Percentiles rank a stretch among this genome's conserved stretches.
Conservation (phyloP, 2,797 vertebrate species). For the Crenichthys baileyi region DNA sequence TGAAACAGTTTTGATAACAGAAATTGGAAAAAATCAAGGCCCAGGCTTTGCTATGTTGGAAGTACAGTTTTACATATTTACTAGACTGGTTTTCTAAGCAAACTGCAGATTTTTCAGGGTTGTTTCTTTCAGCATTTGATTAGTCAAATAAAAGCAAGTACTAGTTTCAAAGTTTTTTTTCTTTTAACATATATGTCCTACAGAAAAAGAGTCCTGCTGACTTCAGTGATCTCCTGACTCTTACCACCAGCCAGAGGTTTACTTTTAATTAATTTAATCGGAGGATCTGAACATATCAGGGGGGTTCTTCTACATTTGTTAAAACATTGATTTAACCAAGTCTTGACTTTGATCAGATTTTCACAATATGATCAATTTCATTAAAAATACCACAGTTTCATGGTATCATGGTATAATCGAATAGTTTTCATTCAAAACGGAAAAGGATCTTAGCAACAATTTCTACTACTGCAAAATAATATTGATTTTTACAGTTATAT, state of each 20-base stretch:
- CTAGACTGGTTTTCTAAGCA: background rate
- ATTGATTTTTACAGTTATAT: no score
- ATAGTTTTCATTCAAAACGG: background rate
- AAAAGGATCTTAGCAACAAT: background rate
- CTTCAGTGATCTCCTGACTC: background rate
- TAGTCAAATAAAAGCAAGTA: background rate
- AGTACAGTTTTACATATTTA: background rate
- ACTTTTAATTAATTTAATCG: background rate
- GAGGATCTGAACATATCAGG: background rate
- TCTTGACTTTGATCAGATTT: background rate
- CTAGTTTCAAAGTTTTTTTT: background rate
- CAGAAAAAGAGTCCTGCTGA: background rate
- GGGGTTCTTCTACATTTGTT: background rate
- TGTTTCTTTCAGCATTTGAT: background rate
- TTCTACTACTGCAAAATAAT: no score
- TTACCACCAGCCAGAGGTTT: background rate
- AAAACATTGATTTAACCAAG: background rate
- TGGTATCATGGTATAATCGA: background rate
- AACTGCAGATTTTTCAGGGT: conserved; percentile 5
- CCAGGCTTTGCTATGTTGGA: background rate
- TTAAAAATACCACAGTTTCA: background rate
- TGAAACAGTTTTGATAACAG: conserved; percentile 13
- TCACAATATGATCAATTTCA: background rate
- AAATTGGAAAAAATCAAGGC: background rate
- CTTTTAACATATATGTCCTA: background rate